Evolutionary conservation across 2,888 invertebrate species (phyloP), one percentile per base, ranked within the genome.

Genomic region (Himalopsyche kuldschensis): DNA sequence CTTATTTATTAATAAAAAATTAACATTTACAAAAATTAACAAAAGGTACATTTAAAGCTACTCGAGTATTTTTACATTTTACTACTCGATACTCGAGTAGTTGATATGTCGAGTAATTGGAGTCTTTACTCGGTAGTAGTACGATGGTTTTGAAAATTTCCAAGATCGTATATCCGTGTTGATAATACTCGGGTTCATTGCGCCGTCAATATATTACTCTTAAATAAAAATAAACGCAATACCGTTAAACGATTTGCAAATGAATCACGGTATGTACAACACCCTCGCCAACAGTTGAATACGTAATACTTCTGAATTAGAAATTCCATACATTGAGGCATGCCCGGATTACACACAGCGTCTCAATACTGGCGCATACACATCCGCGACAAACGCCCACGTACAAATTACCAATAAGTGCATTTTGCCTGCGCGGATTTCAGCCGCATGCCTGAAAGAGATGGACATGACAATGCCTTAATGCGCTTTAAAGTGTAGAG

Each of bases 141-240:
- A 11, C 30, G 69, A 69, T 69, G 69, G 11, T 30, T 15, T 69
- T 69, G 55, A 69, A 30, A 69, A 69, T 69, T 8, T 4, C 6
- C 27, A 69, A 69, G 69, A 30, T 27, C n/a, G n/a, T 15, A 69
- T 27, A 69, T 69, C 69, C 69, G 30, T 30, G 69, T 30, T 30
- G 30, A 30, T 69, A 69, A 69, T n/a, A 8, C 20, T 6, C 76
- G 76, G 89, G 89, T 91, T 90, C 90, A 90, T 90, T 90, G 90
- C 88, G 88, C 89, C 88, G 88, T 87, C 89, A 89, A 90, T 90
- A 90, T 90, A 91, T 90, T 89, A 90, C 89, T 87, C 87, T 87
- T 87, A 87, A 87, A 76, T 76, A 76, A 35, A 76, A 76, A 32
- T 76, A 78, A 41, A 30, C 76, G 17, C 78, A 47, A 75, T 80